A percentile compares a stretch with the other conserved stretches of the same genome.
These are phyloP conservation scores for Saccostrea cuccullata DNA, from an alignment of 1,140 invertebrate genomes.

Conservation along the genomic window DNA sequence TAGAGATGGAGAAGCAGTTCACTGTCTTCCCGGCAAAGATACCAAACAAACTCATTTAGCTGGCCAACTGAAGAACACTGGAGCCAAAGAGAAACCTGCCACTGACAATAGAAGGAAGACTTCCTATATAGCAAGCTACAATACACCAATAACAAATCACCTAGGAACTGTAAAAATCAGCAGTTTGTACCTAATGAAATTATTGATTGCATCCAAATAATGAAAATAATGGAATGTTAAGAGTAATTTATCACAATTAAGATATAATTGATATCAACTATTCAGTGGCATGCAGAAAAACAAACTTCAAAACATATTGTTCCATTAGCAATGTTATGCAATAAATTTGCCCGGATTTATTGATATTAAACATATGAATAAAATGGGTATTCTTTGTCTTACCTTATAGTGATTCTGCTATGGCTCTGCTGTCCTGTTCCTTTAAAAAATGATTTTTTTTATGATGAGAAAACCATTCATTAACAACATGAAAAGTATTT, in stretches of 20 bases:
- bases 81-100: constrained; percentile 2
- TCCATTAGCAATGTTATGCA: neutral
- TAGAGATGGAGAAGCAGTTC: constrained; percentile 19
- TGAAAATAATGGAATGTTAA: neutral
- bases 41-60: constrained; percentile 22
- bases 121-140: neutral
- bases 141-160: neutral
- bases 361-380: neutral
- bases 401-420: neutral
- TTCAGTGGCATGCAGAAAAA: neutral
- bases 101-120: neutral
- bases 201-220: neutral
- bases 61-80: constrained; percentile 10
- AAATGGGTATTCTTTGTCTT: neutral
- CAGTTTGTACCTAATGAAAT: constrained; percentile 21
- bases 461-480: no score
- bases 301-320: constrained; percentile 21
- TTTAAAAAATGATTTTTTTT: neutral
- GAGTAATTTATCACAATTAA: constrained; percentile 27
- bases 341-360: neutral
- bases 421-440: neutral
- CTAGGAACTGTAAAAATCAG: neutral
- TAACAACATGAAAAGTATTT: no score
- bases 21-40: neutral
- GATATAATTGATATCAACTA: neutral